A percentile compares a stretch with the other conserved stretches of the same genome.
Evolutionary conservation across 2,888 invertebrate genomes (phyloP).

Genomic region (Acanthosepion lycidas): DNA sequence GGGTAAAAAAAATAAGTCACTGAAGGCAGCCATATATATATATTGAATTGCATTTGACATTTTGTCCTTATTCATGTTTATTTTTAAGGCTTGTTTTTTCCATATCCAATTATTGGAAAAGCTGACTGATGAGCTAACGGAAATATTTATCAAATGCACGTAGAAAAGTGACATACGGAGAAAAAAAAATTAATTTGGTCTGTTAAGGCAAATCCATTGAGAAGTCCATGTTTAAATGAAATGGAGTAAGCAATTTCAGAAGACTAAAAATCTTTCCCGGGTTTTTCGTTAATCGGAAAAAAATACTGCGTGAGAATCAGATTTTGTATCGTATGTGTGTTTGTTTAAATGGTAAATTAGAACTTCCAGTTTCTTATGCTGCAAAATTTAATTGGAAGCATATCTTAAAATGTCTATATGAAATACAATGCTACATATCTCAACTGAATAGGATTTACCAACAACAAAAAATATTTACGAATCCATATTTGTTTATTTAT

Average conservation of each 20-base stretch:
- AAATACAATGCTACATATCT: neutral
- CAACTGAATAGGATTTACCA: neutral
- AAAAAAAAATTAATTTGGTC: neutral
- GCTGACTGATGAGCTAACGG: neutral
- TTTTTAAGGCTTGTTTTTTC: neutral
- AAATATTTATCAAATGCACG: neutral
- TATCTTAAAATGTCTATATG: neutral
- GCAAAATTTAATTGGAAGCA: neutral
- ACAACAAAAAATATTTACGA: neutral
- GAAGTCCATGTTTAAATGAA: neutral
- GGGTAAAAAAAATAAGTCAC: neutral
- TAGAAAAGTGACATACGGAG: neutral
- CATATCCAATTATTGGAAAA: neutral
- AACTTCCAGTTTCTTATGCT: neutral
- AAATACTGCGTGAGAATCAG: neutral
- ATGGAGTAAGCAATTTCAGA: neutral
- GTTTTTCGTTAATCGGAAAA: neutral
- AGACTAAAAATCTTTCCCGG: neutral
- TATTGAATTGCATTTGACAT: conserved; percentile 9
- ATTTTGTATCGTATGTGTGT: neutral
- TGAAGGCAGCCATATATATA: neutral
- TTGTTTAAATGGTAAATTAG: neutral
- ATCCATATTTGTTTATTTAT: neutral
- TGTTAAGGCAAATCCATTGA: neutral
- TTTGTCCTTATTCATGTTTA: neutral